Evolutionary conservation across 2,113 vertebrate species (phyloP), one percentile per base, ranked within the genome.

Genomic region (Pterocles gutturalis): DNA sequence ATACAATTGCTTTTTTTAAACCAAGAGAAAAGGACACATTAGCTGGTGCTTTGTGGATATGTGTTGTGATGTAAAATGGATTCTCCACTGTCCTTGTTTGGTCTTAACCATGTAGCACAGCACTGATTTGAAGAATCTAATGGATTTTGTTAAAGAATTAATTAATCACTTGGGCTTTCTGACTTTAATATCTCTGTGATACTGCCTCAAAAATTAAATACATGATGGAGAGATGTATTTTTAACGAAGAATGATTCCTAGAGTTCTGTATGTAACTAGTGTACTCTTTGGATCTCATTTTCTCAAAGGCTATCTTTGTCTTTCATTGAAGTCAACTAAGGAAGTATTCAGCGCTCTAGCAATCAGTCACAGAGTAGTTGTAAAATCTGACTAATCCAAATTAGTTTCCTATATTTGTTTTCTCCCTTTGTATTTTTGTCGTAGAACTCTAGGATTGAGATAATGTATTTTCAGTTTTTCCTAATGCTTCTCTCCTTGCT

Each of bases 1-100:
- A 97, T 87, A 94, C 91, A 81, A 94, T 97, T 96, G 69, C 34
- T 95, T 97, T 97, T 90, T 94, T 76, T 34, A 89, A 66, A 72
- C 31, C 60, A 75, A 93, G 67, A 54, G 51, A 67, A 94, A 87
- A 80, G 83, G 95, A 69, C 72, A 80, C 54, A 73, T 90, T 89
- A 94, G 67, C 90, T 79, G 83, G 83, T 70, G 82, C 65, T 96
- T 96, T 95, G 83, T 87, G 90, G 89, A 76, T 96, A 10, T 2
- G n/a, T 66, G 84, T 95, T 96, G 67, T 91, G 82, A 70, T 96
- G 91, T 89, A 96, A 94, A 96, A 96, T 70, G 57, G 78, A 83
- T 94, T 92, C 89, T 97, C 94, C 85, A 7, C 57, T 93, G 36
- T 79, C 73, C 83, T 94, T 93, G 15, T 94, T 97, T 95, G 62